Evolutionary conservation across 92 coral and sea anemone species (phyloP), one percentile per base, ranked within the genome.

Genomic region (Parazoanthus darwini): DNA sequence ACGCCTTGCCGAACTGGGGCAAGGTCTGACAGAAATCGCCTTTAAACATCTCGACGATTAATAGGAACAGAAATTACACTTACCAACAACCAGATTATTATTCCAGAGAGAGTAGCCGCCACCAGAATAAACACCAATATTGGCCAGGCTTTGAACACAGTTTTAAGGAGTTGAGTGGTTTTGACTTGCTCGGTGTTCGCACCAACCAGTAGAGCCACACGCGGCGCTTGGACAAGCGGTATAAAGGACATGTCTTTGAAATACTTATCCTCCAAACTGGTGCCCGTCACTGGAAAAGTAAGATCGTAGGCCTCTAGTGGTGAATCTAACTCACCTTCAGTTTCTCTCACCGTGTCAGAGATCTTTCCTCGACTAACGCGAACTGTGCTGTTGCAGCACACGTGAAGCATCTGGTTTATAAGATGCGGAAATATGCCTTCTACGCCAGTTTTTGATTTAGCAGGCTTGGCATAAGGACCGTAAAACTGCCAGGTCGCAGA

Each of bases 401-500:
- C 87, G 26, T 90, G 88, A 6, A 97, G 89, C 93, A 94, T 96
- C 80, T 93, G 84, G 72, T 93, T 95, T 0, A 97, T 87, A 3
- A 97, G 93, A 39, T 93, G 95, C 16, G 99, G 98, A 86, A 97
- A 95, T 71, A 97, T 97, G 9, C 99, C 99, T 14, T 92, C 97
- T 15, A 97, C 94, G 20, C 94, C 98, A n/a, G 94, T 82, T 51
- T 86, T 86, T 8, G 79, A 72, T 65, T 29, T 51, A 0, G 91
- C 14, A 1, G 91, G 96, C 80, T 85, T 93, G 7, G 94, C 94
- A 82, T 97, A 97, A 9, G 99, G 99, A 4, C 99, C 99, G 63
- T 97, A 97, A 66, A 90, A 95, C 86, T 94, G 96, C 99, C 99
- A 97, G 1, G 98, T 86, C 8, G 95, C 99, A 23, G 98, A 92